phyloP scores from a whole-genome alignment of 2,113 vertebrate genomes.

The Eulacestoma nigropectus region DNA sequence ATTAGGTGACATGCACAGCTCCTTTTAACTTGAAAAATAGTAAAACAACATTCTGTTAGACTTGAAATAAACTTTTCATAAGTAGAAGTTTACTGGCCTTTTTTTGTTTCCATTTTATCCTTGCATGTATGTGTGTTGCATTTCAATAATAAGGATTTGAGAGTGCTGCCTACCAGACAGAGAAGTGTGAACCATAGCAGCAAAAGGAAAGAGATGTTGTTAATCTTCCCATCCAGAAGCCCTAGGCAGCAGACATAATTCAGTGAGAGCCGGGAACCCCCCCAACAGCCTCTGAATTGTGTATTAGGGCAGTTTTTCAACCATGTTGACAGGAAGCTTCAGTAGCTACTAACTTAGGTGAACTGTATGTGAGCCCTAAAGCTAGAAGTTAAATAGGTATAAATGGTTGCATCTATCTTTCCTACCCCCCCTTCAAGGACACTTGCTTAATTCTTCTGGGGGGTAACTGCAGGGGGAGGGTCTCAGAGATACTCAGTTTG shows the following conservation, averaged over 20 bases:
- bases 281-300: neutral
- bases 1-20: neutral
- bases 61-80: neutral
- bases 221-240: neutral
- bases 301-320: neutral
- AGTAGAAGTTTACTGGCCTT: neutral
- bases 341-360: neutral
- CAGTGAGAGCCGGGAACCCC: neutral
- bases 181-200: neutral
- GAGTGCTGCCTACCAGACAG: neutral
- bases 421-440: neutral
- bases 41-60: neutral
- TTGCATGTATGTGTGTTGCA: neutral
- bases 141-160: neutral
- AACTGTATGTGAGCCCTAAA: neutral
- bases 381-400: neutral
- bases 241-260: neutral
- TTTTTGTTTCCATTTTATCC: neutral
- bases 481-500: neutral
- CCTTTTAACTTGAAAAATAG: neutral
- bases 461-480: fast-evolving
- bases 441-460: neutral
- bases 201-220: neutral
- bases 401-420: neutral
- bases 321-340: neutral